These are phyloP conservation scores for Engystomops pustulosus DNA, from an alignment of 2,113 vertebrate genomes.

Conservation along the genomic window DNA sequence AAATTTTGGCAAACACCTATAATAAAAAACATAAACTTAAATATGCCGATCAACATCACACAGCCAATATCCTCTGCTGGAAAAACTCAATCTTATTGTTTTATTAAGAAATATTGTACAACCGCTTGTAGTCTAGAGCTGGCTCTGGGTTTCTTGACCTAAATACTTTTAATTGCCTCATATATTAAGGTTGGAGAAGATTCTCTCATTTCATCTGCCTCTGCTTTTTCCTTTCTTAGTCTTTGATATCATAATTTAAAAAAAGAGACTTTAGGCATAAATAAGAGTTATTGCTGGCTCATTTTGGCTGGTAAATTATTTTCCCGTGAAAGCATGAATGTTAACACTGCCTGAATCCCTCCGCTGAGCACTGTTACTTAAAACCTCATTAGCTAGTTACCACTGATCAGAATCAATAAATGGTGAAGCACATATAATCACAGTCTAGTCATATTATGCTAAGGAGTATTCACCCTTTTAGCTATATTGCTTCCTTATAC, in stretches of 20 bases:
- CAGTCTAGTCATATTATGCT: constrained; percentile 48
- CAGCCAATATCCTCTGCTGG: too few relatives aligned
- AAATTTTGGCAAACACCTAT: neutral
- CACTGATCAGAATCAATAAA: constrained; percentile 48
- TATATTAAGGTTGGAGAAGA: constrained; percentile 13
- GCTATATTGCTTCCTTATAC: constrained; percentile 7
- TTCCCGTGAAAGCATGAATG: constrained; percentile 9
- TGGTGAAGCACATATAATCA: constrained; percentile 27
- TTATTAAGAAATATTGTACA: neutral
- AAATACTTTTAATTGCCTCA: constrained; percentile 25
- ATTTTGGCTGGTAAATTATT: constrained; percentile 19
- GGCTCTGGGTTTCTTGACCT: constrained; percentile 6
- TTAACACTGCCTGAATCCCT: constrained; percentile 7
- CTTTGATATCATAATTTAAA: constrained; percentile 10
- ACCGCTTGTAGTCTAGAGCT: neutral
- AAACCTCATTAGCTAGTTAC: constrained; percentile 51
- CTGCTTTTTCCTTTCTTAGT: neutral
- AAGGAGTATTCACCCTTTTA: constrained; percentile 25
- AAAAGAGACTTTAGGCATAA: constrained; percentile 13
- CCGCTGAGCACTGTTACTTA: constrained; percentile 33
- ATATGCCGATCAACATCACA: too few relatives aligned
- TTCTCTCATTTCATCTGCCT: neutral
- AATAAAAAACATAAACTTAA: neutral
- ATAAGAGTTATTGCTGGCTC: constrained; percentile 1
- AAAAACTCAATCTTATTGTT: neutral